Conservation (phyloP, 2,797 vertebrate species). For the Notoglanidium macrostoma region DNA sequence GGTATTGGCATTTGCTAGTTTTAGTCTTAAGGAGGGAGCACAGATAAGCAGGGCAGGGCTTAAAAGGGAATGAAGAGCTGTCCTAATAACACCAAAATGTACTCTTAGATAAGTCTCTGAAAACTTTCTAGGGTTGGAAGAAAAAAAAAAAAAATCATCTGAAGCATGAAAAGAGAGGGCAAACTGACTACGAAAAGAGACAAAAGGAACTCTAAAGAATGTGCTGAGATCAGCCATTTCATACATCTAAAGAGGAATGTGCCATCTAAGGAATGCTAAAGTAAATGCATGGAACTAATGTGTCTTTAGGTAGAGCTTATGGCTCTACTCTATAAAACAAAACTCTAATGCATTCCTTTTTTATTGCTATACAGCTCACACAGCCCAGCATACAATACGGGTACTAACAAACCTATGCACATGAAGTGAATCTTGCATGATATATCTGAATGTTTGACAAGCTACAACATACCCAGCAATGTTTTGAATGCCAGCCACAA, state of each 20-base stretch:
- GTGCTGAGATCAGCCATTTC: conserved; percentile 32
- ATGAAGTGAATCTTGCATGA: conserved; percentile 20
- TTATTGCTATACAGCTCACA: conserved; percentile 8
- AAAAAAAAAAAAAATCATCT: conserved; percentile 31
- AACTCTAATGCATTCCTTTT: not conserved
- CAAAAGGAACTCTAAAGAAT: conserved; percentile 1
- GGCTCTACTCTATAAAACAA: conserved; percentile 14
- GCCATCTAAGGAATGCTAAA: conserved; percentile 31
- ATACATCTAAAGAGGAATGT: conserved; percentile 37
- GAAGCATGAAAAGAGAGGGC: conserved; percentile 18
- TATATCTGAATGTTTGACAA: not conserved
- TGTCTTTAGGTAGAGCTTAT: conserved; percentile 45
- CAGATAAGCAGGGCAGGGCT: conserved; percentile 2
- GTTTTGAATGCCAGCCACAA: not conserved
- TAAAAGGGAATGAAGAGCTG: not conserved
- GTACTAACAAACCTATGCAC: conserved; percentile 27
- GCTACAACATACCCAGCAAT: not conserved
- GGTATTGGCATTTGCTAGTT: conserved; percentile 16
- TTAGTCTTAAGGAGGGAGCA: conserved; percentile 4
- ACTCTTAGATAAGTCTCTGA: not conserved
- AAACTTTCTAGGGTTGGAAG: conserved; percentile 16
- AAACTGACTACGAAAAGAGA: not conserved
- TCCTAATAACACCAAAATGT: not conserved
- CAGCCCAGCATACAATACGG: not conserved
- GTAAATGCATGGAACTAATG: conserved; percentile 30